phyloP scores from a whole-genome alignment of 2,888 invertebrate species.

The Meloe dianella region DNA sequence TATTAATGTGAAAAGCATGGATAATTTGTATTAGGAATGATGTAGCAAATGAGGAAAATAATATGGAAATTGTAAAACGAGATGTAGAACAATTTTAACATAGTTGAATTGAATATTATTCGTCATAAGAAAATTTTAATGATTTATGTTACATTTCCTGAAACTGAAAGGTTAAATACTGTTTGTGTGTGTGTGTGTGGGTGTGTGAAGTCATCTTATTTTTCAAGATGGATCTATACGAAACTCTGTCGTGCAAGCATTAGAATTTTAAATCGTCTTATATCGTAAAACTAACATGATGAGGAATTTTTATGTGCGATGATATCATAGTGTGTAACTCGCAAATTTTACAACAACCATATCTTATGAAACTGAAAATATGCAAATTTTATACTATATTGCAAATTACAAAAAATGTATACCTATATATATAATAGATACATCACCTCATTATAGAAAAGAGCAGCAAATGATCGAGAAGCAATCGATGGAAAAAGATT shows the following conservation, averaged over 20 bases:
- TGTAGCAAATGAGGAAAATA: constrained; percentile 13
- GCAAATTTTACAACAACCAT: neutral
- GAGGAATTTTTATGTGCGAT: constrained; percentile 1
- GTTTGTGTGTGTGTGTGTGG: too few species aligned
- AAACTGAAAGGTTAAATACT: neutral
- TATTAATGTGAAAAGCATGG: constrained; percentile 32
- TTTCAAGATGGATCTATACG: neutral
- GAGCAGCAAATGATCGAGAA: too few species aligned
- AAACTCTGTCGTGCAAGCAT: neutral
- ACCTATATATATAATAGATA: too few species aligned
- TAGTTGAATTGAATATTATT: neutral
- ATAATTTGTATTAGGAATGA: constrained; percentile 37
- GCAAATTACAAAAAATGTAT: neutral
- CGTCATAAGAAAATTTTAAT: neutral
- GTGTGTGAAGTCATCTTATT: neutral
- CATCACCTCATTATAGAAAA: too few species aligned
- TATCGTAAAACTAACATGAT: constrained; percentile 2
- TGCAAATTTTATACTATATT: constrained; percentile 1
- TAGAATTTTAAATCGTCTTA: constrained; percentile 3
- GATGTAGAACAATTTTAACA: neutral
- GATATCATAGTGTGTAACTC: neutral
- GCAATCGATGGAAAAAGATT: neutral
- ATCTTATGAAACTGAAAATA: neutral
- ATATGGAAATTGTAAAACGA: constrained; percentile 7
- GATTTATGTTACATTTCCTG: neutral